These are phyloP conservation scores for Hephaestus fuliginosus DNA, from an alignment of 2,797 vertebrate genomes.

Conservation along the genomic window DNA sequence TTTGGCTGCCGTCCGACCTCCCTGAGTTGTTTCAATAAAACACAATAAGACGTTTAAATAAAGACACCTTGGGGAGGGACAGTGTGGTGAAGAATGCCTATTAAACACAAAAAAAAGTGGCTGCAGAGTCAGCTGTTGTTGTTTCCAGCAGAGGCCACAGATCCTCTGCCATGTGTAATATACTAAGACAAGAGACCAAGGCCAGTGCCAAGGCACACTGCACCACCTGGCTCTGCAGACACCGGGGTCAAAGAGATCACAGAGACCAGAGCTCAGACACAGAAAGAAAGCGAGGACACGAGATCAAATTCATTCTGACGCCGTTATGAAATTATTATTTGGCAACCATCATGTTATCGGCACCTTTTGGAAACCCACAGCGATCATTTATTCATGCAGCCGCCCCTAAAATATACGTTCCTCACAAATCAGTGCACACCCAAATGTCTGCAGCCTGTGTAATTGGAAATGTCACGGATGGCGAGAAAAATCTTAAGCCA, in stretches of 20 bases:
- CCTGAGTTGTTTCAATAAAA: constrained; percentile 52
- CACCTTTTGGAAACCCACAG: constrained; percentile 1
- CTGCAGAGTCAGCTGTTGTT: constrained; percentile 82
- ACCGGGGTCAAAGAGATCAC: constrained; percentile 69
- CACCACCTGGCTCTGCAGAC: constrained; percentile 63
- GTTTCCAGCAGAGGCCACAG: constrained; percentile 78
- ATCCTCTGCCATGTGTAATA: constrained; percentile 79
- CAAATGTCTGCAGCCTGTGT: neutral
- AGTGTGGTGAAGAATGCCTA: constrained; percentile 26
- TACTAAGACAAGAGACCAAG: constrained; percentile 78
- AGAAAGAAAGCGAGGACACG: neutral
- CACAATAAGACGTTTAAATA: constrained; percentile 46
- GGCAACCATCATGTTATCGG: neutral
- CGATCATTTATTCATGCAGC: neutral
- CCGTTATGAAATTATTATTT: neutral
- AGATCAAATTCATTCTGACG: neutral
- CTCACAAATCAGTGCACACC: neutral
- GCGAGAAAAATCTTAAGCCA: constrained; percentile 8
- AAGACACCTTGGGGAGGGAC: constrained; percentile 31
- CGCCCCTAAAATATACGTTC: constrained; percentile 16
- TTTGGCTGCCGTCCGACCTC: constrained; percentile 16
- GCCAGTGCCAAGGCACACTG: constrained; percentile 85
- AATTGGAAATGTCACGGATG: constrained; percentile 22
- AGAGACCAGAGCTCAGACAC: constrained; percentile 13
- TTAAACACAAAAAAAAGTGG: constrained; percentile 61